Evolutionary conservation across 2,888 invertebrate species (phyloP), one percentile per base, ranked within the genome.

Genomic region (Stenolophus ochropezus): DNA sequence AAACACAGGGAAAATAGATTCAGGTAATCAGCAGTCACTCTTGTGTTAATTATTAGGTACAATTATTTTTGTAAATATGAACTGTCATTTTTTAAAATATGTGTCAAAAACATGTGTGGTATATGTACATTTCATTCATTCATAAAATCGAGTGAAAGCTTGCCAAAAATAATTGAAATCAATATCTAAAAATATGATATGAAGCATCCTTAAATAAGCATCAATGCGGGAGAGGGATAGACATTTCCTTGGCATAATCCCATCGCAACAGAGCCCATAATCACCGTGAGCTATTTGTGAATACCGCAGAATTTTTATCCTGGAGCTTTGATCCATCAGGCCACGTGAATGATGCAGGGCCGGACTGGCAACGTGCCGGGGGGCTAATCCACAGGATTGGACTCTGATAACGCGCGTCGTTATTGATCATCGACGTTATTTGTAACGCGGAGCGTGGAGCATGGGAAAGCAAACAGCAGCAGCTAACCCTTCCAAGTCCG

Each of bases 391-490:
- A 76, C 61, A 51, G 85, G 86, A 86, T 86, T 84, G 83, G 82
- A 82, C 84, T 83, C 83, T 83, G 83, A 81, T 78, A 73, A 83
- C 85, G 85, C 84, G 65, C 65, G 83, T 84, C 84, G 84, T 85
- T 86, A 85, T 85, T 86, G 86, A 85, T 86, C 85, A 86, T 86
- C 84, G 83, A 84, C 84, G 84, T 84, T 85, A 84, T 86, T 86
- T 85, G 84, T 75, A 83, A 83, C 82, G 71, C 77, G 74, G 78
- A 61, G 71, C 77, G 74, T 75, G 51, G 82, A 42, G 77, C 84
- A 85, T 85, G 84, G 85, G 85, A 85, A 86, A 85, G 85, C 85
- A 86, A 85, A 85, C 85, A 85, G 33, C 51, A 20, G 14, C 14
- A 27, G 71, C 42, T 84, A 85, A 85, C 85, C 85, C 85, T 85